These are phyloP conservation scores for Aleadryas rufinucha DNA, from an alignment of 2,113 vertebrate genomes.

Conservation along the genomic window DNA sequence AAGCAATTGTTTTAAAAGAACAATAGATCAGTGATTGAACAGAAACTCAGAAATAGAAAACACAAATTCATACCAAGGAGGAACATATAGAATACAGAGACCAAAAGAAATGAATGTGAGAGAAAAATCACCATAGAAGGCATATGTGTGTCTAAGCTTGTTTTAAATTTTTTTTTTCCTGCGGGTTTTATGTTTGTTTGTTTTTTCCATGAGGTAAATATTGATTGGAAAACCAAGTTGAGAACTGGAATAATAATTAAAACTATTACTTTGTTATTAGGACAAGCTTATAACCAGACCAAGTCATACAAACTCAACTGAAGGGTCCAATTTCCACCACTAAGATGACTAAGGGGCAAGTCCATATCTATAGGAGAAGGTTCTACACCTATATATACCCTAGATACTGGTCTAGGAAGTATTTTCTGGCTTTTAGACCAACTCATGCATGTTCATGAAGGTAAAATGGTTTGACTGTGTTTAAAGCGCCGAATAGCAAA, in stretches of 20 bases:
- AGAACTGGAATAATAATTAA: not conserved
- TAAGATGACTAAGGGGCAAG: not conserved
- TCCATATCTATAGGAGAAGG: not conserved
- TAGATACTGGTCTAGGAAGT: not conserved
- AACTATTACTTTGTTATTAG: not conserved
- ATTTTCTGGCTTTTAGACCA: not conserved
- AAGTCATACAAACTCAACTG: not conserved
- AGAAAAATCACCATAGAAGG: not conserved
- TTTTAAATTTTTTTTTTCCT: not conserved
- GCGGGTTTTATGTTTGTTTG: no score
- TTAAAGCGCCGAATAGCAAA: not conserved
- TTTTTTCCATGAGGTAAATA: not conserved
- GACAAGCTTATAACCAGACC: not conserved
- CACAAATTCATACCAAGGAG: not conserved
- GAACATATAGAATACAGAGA: not conserved
- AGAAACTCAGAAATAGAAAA: not conserved
- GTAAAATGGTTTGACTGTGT: not conserved
- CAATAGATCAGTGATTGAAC: not conserved
- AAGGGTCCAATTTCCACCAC: not conserved
- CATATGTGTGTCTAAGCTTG: not conserved
- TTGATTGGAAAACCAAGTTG: not conserved
- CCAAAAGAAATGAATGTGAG: not conserved
- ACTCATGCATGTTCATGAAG: not conserved
- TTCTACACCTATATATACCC: not conserved
- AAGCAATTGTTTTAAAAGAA: slow-evolving; percentile 9